phyloP scores from a whole-genome alignment of 1,140 invertebrate species.

The Drosophila eugracilis region DNA sequence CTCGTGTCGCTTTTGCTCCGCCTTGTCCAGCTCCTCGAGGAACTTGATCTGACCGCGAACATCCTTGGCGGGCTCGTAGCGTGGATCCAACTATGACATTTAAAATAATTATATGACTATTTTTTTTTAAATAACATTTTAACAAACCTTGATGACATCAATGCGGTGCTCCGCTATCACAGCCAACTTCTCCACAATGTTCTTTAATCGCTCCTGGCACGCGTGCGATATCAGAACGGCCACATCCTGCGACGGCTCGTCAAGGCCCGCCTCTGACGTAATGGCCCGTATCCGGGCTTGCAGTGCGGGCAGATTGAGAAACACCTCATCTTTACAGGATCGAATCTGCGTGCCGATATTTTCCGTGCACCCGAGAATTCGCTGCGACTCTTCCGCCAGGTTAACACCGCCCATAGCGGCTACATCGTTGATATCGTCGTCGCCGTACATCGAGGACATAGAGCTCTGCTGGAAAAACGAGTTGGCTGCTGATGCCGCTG shows the following conservation, averaged over 20 bases:
- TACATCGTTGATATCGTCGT: constrained; percentile 99
- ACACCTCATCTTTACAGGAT: constrained; percentile 97
- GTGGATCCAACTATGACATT: constrained; percentile 91
- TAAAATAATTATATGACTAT: neutral
- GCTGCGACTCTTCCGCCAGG: constrained; percentile 97
- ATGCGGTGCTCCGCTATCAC: constrained; percentile 97
- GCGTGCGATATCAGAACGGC: constrained; percentile 96
- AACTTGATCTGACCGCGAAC: constrained; percentile 97
- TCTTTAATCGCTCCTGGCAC: constrained; percentile 96
- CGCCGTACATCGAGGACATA: constrained; percentile 87
- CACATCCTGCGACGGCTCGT: constrained; percentile 95
- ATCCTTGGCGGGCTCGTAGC: constrained; percentile 96
- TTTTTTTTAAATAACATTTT: neutral
- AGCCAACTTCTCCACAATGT: constrained; percentile 96
- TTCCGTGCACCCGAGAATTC: constrained; percentile 97
- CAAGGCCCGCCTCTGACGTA: constrained; percentile 92
- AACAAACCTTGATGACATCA: constrained; percentile 93
- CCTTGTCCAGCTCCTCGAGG: constrained; percentile 96
- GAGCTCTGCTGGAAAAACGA: constrained; percentile 83
- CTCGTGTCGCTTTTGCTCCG: constrained; percentile 96
- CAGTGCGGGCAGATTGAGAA: constrained; percentile 92
- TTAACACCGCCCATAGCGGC: constrained; percentile 99
- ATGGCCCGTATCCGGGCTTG: constrained; percentile 91
- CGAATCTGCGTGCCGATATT: constrained; percentile 98
- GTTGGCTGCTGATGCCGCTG: constrained; percentile 62